Evolutionary conservation across 35 echinoderm and acorn worm genomes (phyloP), one percentile per base, ranked within the genome.

Genomic region (Apostichopus japonicus): DNA sequence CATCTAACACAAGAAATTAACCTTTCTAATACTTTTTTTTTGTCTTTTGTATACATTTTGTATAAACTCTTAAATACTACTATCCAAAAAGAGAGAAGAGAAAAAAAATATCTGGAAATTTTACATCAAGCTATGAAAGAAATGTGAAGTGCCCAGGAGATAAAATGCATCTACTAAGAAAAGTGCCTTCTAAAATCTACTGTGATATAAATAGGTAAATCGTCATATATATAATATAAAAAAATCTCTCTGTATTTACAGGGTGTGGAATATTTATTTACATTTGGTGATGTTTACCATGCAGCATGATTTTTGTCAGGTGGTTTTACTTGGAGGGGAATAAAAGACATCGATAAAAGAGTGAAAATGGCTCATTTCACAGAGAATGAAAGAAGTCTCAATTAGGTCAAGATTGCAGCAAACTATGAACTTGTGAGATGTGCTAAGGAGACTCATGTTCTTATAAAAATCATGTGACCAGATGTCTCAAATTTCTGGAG

Each of bases 211-310:
- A 67, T 67, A 67, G 63, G 63, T 67, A 67, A 11, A 9, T 67
- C 0, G 63, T 67, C 63, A 67, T 67, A 67, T 67, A 83, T 83
- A 83, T 83, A 83, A 44, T 83, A 83, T 83, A 52, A 54, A 54
- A 54, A 83, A 83, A 52, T 83, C 79, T 83, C 79, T 83, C 33
- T 83, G 33, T 83, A 83, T 83, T 24, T 56, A 83, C 79, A 83
- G 54, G 33, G 54, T 83, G 17, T 83, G 79, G 79, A 83, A 83
- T 83, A 33, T 83, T 67, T 83, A 83, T 83, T 54, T 83, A 83
- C 79, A 83, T 17, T 17, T 83, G 79, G 17, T 83, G 79, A 55
- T 54, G 79, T 54, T 79, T 11, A 79, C 77, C 77, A 79, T 83
- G 79, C 79, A 83, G 79, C 79, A 83, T 83, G 7, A 15, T 33